Evolutionary conservation across 2,888 invertebrate genomes (phyloP), one percentile per base, ranked within the genome.

Genomic region (Eilema griseolum): DNA sequence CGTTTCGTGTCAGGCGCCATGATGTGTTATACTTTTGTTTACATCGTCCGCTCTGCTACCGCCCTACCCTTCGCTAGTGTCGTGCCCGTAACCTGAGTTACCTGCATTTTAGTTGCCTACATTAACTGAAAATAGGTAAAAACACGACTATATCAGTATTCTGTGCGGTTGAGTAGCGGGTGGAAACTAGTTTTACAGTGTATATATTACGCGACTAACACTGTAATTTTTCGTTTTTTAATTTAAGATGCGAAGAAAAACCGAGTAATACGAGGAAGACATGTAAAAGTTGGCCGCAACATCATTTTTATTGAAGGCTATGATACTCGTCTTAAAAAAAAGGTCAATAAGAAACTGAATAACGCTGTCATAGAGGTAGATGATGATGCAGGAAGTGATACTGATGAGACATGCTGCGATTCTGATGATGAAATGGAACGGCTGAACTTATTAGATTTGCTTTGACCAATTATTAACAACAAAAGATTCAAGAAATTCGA

Each of bases 401-500:
- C 37, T 11, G 62, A 60, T 2, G 67, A 64, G 1, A 52, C 67
- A 16, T 24, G 59, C 60, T 52, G 31, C 52, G 62, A 66, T 63
- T 41, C 67, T 23, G 70, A 74, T 28, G 64, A 66, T 61, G 52
- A 33, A 28, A 61, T 67, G 61, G 59, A 71, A 37, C 24, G 23
- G 41, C 68, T 72, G 23, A 62, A 66, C n/a, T 67, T 65, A 14
- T 46, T 67, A 46, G 65, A 67, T 33, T 62, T 66, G 64, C 26
- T 70, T n/a, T 73, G 57, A 67, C 24, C 16, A 16, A 62, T 26
- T 41, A 26, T 8, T 12, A 4, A 3, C 14, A 37, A 37, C 8
- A 24, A 12, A 31, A 14, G n/a, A 28, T 14, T 62, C 23, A 16
- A n/a, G n/a, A n/a, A n/a, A n/a, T n/a, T n/a, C n/a, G n/a, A n/a